These are phyloP conservation scores for Megastigmus dorsalis DNA, from an alignment of 2,888 invertebrate genomes.

Conservation along the genomic window DNA sequence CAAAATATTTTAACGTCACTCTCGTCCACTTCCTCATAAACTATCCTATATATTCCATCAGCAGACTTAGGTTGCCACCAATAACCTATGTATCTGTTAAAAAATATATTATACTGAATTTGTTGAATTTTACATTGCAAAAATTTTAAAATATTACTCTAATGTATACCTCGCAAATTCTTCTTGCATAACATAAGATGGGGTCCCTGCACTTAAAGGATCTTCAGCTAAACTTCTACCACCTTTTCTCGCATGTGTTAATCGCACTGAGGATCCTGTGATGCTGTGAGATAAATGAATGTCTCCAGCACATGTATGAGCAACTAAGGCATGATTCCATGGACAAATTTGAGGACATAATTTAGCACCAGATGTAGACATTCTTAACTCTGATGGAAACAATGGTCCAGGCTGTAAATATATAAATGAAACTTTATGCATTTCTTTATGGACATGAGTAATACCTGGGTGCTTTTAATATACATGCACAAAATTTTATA, in stretches of 20 bases:
- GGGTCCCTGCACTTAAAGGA: slow-evolving; percentile 93
- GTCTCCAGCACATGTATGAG: slow-evolving; percentile 92
- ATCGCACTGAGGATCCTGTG: slow-evolving; percentile 81
- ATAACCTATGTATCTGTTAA: slow-evolving; percentile 87
- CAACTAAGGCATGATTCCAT: slow-evolving; percentile 85
- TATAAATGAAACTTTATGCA: neutral
- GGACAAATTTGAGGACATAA: slow-evolving; percentile 91
- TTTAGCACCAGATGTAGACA: slow-evolving; percentile 81
- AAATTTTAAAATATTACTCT: neutral
- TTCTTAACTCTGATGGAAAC: slow-evolving; percentile 82
- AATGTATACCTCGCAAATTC: slow-evolving; percentile 81
- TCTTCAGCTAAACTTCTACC: slow-evolving; percentile 84
- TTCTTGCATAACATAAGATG: slow-evolving; percentile 98
- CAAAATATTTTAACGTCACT: slow-evolving; percentile 93
- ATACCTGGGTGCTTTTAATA: too few relatives aligned
- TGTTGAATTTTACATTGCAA: neutral
- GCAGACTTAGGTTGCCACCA: slow-evolving; percentile 95
- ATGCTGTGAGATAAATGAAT: slow-evolving; percentile 88
- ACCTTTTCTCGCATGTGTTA: slow-evolving; percentile 83
- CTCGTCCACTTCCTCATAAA: slow-evolving; percentile 91
- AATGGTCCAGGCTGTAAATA: slow-evolving; percentile 77
- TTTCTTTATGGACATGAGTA: too few relatives aligned
- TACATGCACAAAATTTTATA: too few relatives aligned
- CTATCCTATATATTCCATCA: slow-evolving; percentile 86
- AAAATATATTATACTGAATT: neutral